phyloP scores from a whole-genome alignment of 2,797 vertebrate genomes.

The Myotis daubentonii region DNA sequence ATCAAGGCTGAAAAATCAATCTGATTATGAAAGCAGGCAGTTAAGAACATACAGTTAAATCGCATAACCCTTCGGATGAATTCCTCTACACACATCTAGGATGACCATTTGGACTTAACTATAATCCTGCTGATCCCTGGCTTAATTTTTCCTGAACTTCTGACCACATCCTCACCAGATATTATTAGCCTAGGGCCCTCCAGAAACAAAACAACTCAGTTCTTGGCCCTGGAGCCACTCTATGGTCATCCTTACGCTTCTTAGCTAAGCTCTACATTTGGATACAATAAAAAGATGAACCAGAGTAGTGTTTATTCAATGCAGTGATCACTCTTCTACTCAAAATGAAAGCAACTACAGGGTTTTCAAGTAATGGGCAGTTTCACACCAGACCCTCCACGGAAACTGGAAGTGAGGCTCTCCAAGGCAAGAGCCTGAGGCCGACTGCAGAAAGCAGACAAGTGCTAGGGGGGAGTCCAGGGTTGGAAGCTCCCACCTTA shows the following conservation, averaged over 20 bases:
- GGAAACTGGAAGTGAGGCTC: not conserved
- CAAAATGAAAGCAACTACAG: not conserved
- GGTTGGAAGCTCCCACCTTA: not conserved
- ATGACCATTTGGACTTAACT: not conserved
- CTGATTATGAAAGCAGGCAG: constrained; percentile 26
- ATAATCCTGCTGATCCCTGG: not conserved
- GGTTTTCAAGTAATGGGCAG: not conserved
- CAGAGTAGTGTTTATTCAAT: not conserved
- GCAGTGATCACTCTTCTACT: not conserved
- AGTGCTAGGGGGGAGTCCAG: not conserved
- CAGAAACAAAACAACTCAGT: constrained; percentile 32
- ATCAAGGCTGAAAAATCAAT: constrained; percentile 41
- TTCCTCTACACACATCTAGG: not conserved
- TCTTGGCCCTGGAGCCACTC: not conserved
- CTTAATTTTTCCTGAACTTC: not conserved
- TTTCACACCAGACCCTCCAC: not conserved
- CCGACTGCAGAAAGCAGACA: not conserved
- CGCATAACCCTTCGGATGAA: not conserved
- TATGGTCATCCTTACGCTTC: not conserved
- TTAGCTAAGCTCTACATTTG: not conserved
- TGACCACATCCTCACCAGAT: constrained; percentile 11
- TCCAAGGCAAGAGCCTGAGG: no score
- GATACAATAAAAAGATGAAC: not conserved
- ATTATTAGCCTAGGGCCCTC: not conserved
- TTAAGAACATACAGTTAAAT: not conserved